phyloP scores from a whole-genome alignment of 2,113 vertebrate species.

The Alligator mississippiensis region DNA sequence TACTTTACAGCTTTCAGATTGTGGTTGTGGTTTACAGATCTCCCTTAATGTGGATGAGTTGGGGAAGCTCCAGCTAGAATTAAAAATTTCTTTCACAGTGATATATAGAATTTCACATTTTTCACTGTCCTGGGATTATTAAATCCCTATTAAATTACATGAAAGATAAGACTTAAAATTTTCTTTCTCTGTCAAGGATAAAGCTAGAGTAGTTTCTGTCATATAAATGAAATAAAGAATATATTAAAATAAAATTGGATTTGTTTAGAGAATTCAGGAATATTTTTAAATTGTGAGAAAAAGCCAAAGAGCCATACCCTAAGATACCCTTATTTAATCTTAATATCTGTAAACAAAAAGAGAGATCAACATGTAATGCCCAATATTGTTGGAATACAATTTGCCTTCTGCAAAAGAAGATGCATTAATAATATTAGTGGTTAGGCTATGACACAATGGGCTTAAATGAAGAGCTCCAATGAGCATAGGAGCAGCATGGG shows the following conservation, averaged over 20 bases:
- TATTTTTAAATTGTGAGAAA: neutral
- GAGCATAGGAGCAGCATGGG: neutral
- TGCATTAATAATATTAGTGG: neutral
- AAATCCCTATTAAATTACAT: neutral
- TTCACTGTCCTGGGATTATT: conserved; percentile 16
- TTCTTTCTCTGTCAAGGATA: conserved; percentile 1
- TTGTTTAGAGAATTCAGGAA: neutral
- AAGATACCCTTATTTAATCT: neutral
- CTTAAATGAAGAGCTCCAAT: neutral
- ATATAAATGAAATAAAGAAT: conserved; percentile 12
- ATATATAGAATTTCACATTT: conserved; percentile 27
- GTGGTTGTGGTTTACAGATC: neutral
- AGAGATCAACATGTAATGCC: neutral
- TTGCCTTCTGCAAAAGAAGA: neutral
- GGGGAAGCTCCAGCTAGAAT: neutral
- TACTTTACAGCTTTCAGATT: neutral
- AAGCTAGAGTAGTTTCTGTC: neutral
- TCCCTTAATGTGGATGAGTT: neutral
- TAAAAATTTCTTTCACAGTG: neutral
- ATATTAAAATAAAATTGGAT: conserved; percentile 4
- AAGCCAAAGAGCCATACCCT: neutral
- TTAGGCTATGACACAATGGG: neutral
- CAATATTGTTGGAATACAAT: neutral
- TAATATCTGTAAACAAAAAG: neutral
- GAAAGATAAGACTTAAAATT: conserved; percentile 7